Base-by-base conservation (phyloP, 2,888 invertebrate genomes). In the Epinotia ramella region DNA sequence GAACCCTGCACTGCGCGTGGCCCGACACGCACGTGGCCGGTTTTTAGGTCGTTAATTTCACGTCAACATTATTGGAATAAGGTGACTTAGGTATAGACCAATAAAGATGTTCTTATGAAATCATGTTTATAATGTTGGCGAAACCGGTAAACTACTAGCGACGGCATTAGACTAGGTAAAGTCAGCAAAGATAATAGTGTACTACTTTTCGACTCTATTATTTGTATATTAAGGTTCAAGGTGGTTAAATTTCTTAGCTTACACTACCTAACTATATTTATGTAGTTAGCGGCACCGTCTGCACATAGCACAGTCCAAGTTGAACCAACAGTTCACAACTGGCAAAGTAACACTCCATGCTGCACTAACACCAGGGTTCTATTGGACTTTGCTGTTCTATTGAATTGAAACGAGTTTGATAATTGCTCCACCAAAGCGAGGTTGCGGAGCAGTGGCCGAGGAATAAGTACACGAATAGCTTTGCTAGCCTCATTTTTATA, bases 281-380 rank as follows among this genome's bases (percentile, higher is more conserved):
- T 40, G 12, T 16, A 64, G 20, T 49, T 49, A 65, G 24, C 20
- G 13, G 53, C 28, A 57, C 56, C 13, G 2, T 20, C 18, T 67
- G 67, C 33, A 40, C 20, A 24, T 46, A 46, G 28, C 65, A 28
- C 67, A 20, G 56, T 53, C 40, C 44, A 66, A 66, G 46, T 53
- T 66, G 16, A 13, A 65, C 20, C 24, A 16, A 59, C 59, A 59
- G 20, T 59, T 59, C 20, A 7, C 56, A 57, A 33, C 28, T 11
- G 12, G 49, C 53, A 13, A 49, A 40, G 33, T 40, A 57, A 57
- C 67, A 67, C 56, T 57, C 13, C 33, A 18, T 18, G 5, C 13
- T 62, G 64, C 46, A 16, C 53, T n/a, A 49, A n/a, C 16, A 46
- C 3, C 53, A n/a, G n/a, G 53, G 53, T 53, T 53, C 53, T 53